Conservation (phyloP, 2,797 vertebrate genomes). For the Ceryle rudis region DNA sequence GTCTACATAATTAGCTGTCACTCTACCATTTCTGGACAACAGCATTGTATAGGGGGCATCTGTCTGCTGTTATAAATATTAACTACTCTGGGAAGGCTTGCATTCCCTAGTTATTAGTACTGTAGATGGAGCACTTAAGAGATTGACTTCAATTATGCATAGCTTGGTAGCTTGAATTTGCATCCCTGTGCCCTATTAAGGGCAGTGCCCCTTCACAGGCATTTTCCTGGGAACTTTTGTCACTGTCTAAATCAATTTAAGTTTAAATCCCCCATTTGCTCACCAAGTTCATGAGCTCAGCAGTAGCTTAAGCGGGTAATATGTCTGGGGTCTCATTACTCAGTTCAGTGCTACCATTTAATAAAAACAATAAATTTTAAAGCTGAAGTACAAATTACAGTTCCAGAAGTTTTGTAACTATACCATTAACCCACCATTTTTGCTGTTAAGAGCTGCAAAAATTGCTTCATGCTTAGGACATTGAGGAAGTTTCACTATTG, state of each 20-base stretch:
- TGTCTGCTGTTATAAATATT: neutral
- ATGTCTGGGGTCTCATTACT: neutral
- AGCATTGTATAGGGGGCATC: neutral
- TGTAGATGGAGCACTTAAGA: neutral
- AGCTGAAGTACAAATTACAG: neutral
- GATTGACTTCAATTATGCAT: neutral
- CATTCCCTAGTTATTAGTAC: neutral
- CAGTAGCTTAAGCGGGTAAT: neutral
- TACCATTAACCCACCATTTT: neutral
- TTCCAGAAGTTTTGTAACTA: neutral
- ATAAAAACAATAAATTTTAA: neutral
- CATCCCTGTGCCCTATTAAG: neutral
- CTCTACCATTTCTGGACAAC: neutral
- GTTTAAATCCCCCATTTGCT: neutral
- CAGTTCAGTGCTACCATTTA: neutral
- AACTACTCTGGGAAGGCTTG: neutral
- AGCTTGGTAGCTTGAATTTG: neutral
- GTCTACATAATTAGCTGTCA: neutral
- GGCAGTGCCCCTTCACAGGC: neutral
- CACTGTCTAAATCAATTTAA: neutral
- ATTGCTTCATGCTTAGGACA: neutral
- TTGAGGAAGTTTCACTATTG: neutral
- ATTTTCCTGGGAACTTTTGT: neutral
- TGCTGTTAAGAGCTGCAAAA: neutral
- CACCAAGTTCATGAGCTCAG: neutral